phyloP scores from a whole-genome alignment of 2,888 invertebrate genomes.

The Nemurella pictetii region DNA sequence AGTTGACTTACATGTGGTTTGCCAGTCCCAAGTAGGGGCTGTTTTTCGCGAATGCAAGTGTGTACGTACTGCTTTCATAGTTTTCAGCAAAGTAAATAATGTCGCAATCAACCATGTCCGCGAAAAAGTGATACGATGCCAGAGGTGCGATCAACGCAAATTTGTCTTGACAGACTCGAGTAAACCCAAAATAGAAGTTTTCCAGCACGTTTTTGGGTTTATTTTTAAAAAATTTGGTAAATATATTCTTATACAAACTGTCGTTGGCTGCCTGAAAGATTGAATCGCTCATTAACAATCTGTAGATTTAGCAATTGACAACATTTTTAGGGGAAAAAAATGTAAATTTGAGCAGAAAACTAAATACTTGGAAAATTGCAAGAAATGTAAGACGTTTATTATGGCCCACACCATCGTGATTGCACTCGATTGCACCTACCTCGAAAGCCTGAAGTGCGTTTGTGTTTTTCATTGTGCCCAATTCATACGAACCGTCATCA shows the following conservation, averaged over 20 bases:
- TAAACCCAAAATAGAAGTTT: neutral
- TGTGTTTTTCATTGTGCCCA: conserved; percentile 8
- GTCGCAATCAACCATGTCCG: neutral
- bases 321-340: no score
- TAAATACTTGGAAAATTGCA: no score
- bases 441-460: neutral
- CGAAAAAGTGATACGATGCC: neutral
- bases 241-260: neutral
- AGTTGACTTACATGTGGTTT: neutral
- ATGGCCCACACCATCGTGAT: no score
- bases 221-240: neutral
- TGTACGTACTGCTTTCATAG: neutral
- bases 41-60: neutral
- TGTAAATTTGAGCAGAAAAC: no score
- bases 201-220: neutral
- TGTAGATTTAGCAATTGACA: no score
- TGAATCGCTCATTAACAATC: no score
- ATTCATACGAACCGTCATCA: neutral
- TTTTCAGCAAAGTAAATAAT: neutral
- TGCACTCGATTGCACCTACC: neutral
- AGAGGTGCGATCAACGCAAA: neutral
- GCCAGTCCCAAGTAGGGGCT: neutral
- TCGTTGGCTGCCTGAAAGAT: neutral
- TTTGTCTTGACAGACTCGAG: neutral
- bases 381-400: no score